Evolutionary conservation across 2,113 vertebrate species (phyloP).

Genomic region (Prochilodus magdalenae): DNA sequence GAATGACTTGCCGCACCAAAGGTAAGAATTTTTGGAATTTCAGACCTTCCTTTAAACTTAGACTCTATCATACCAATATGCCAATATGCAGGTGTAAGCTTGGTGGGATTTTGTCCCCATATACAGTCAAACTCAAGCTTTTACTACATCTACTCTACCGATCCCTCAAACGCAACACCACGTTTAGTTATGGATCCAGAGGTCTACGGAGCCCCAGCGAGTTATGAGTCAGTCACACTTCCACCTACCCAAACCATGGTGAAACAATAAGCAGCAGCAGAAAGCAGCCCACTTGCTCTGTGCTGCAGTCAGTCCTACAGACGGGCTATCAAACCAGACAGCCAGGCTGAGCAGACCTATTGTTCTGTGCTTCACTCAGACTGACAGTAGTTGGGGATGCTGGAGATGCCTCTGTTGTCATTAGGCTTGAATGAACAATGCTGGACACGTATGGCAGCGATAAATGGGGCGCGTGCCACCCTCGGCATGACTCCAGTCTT

Average conservation of each 20-base stretch:
- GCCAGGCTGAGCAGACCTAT: constrained; percentile 46
- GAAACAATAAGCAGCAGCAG: constrained; percentile 23
- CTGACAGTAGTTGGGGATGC: constrained; percentile 41
- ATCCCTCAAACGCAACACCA: neutral
- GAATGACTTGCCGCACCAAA: too few relatives aligned
- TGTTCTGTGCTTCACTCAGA: constrained; percentile 47
- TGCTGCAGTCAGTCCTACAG: constrained; percentile 15
- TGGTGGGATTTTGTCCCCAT: neutral
- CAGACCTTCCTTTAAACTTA: too few relatives aligned
- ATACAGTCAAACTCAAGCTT: too few relatives aligned
- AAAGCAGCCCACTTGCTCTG: neutral
- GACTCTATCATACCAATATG: too few relatives aligned
- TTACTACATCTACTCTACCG: neutral
- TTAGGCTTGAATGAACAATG: constrained; percentile 52
- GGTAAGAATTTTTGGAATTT: too few relatives aligned
- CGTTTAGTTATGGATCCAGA: neutral
- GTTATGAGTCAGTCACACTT: neutral
- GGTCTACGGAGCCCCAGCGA: neutral
- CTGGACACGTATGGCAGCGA: constrained; percentile 47
- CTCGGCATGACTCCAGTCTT: constrained; percentile 14
- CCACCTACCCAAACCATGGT: neutral
- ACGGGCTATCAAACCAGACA: constrained; percentile 36
- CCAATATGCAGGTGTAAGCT: too few relatives aligned
- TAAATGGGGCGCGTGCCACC: constrained; percentile 26
- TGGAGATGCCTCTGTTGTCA: constrained; percentile 46